A percentile compares a stretch with the other conserved stretches of the same genome.
Conservation (phyloP, 23 tunicate genomes). For the Diplosoma virens region DNA sequence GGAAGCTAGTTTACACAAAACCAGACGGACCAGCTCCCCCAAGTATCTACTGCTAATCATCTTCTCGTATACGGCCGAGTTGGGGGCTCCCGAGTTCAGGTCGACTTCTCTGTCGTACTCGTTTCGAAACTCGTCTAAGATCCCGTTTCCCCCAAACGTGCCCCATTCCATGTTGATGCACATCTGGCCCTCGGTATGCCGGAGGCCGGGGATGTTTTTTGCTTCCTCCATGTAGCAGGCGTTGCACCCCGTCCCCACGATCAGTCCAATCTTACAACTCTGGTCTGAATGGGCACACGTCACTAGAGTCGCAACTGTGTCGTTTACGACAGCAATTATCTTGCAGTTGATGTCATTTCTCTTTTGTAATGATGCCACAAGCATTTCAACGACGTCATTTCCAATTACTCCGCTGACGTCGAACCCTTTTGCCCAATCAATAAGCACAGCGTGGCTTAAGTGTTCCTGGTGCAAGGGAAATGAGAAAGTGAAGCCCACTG, state of each 20-base stretch:
- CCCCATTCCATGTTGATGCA: slow-evolving; percentile 92
- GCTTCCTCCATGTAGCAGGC: slow-evolving; percentile 81
- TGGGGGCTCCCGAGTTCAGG: slow-evolving; percentile 18
- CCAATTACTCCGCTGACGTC: slow-evolving; percentile 81
- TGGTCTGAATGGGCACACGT: slow-evolving; percentile 64
- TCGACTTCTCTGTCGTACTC: slow-evolving; percentile 72
- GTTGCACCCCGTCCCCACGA: slow-evolving; percentile 75
- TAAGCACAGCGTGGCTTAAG: slow-evolving; percentile 66
- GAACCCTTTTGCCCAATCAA: slow-evolving; percentile 93
- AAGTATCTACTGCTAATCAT: slow-evolving; percentile 84
- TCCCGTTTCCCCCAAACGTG: slow-evolving; percentile 71
- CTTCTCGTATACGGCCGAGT: slow-evolving; percentile 41
- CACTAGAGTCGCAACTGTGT: slow-evolving; percentile 74
- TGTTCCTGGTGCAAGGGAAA: slow-evolving; percentile 68
- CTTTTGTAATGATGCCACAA: slow-evolving; percentile 42
- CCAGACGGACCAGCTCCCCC: slow-evolving; percentile 76
- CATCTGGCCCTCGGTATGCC: slow-evolving; percentile 40
- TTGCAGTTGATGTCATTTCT: slow-evolving; percentile 35
- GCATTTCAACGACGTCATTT: slow-evolving; percentile 65
- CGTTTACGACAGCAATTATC: slow-evolving; percentile 59
- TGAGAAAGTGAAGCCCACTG: slow-evolving; percentile 81
- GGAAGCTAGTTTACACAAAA: slow-evolving; percentile 40
- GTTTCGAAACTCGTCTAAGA: slow-evolving; percentile 47
- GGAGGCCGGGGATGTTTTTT: slow-evolving; percentile 18
- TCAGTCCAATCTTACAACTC: slow-evolving; percentile 57